A percentile compares a stretch with the other conserved stretches of the same genome.
Conservation (phyloP, 2,888 invertebrate genomes). For the Andrena chrysosceles region DNA sequence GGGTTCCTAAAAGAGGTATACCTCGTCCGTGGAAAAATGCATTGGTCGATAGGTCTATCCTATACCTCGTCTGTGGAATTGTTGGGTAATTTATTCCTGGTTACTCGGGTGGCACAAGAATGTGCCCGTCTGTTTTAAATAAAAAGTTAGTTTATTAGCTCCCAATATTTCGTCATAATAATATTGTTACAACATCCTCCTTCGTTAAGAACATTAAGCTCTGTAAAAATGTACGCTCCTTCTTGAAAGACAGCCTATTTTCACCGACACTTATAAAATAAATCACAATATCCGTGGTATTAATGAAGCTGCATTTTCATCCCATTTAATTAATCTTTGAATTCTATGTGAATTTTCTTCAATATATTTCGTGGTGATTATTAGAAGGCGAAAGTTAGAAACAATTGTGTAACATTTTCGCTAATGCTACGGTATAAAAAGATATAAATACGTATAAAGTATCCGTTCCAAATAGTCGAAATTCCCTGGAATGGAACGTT, state of each 20-base stretch:
- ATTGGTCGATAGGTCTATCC: too few species aligned
- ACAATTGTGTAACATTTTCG: constrained; percentile 5
- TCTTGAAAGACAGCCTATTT: not conserved
- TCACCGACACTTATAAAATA: constrained; percentile 52
- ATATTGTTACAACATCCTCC: constrained; percentile 42
- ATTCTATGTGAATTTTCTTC: constrained; percentile 14
- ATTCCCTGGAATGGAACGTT: not conserved
- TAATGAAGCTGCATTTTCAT: constrained; percentile 28
- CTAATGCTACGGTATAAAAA: constrained; percentile 45
- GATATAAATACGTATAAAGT: constrained; percentile 49
- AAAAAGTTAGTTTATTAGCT: constrained; percentile 62
- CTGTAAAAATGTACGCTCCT: constrained; percentile 28
- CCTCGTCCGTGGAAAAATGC: too few species aligned
- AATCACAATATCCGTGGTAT: constrained; percentile 55
- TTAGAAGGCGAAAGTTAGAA: constrained; percentile 24
- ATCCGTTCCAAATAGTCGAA: constrained; percentile 12
- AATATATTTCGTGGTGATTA: constrained; percentile 8
- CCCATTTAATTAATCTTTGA: constrained; percentile 14
- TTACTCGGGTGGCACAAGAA: not conserved
- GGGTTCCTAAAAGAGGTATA: too few species aligned
- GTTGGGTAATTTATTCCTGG: not conserved
- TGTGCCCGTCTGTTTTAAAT: constrained; percentile 8
- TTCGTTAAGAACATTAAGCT: constrained; percentile 31
- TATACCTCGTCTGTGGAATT: too few species aligned
- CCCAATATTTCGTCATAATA: constrained; percentile 44